Evolutionary conservation across 2,797 vertebrate genomes (phyloP).

Genomic region (Enteromius viviparus): DNA sequence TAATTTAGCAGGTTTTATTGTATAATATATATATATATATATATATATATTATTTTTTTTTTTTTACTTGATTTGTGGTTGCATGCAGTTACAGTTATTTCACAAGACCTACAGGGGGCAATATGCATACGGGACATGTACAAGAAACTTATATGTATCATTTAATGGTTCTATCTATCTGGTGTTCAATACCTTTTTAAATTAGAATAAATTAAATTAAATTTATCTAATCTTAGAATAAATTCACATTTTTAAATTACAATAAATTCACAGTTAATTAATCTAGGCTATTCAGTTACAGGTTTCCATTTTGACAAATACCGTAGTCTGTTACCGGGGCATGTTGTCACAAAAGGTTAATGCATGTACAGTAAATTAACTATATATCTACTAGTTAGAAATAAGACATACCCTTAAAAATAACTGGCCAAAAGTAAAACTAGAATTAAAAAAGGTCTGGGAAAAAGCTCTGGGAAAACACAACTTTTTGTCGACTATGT

Average conservation of each 20-base stretch:
- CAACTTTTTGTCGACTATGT: background rate
- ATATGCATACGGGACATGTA: slow-evolving; percentile 1
- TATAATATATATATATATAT: background rate
- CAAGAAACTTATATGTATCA: background rate
- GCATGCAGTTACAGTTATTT: background rate
- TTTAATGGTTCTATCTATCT: background rate
- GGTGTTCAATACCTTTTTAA: background rate
- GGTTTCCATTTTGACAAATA: background rate
- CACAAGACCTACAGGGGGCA: slow-evolving; percentile 35
- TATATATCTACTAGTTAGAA: background rate
- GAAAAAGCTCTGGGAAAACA: background rate
- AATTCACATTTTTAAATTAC: background rate
- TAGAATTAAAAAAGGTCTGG: background rate
- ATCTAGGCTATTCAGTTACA: background rate
- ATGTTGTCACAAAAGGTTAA: background rate
- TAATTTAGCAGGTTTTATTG: background rate
- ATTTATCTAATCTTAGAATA: background rate
- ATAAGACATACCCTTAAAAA: background rate
- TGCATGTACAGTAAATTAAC: background rate
- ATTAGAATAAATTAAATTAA: background rate
- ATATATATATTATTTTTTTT: background rate
- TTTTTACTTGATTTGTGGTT: background rate
- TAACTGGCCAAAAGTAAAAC: background rate
- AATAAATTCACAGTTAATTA: background rate
- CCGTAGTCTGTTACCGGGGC: too few species aligned